Base-by-base conservation (phyloP, 2,888 invertebrate species). In the Rhogogaster chlorosoma region DNA sequence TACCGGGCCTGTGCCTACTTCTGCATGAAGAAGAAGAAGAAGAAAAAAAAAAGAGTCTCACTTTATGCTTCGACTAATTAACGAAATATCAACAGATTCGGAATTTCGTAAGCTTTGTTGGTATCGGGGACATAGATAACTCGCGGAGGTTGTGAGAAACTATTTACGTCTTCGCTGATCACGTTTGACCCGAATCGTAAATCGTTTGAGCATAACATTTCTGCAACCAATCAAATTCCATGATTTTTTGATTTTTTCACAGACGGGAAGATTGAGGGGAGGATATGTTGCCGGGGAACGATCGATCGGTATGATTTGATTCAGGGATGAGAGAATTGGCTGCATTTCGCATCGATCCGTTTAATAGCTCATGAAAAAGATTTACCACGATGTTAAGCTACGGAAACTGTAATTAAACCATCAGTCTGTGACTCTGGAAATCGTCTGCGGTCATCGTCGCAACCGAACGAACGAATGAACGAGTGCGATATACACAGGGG, bases 311-410 rank as follows among this genome's bases (percentile, higher is more conserved):
- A 71, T 9, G 36, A 45, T 42, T 42, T 45, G 15, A 26, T 22
- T 26, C 12, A 67, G 9, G 42, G 5, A 73, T 42, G 42, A 73
- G 38, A 73, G 36, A 36, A 18, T 77, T 6, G 7, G 45, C 7
- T 77, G 77, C 32, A 77, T 77, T 77, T 77, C n/a, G 49, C 77
- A 77, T 53, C 53, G 80, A 61, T 80, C 61, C 61, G 26, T 82
- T 90, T 90, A 89, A 89, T 88, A 87, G 87, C 87, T 87, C 89
- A 89, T 90, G 88, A 89, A 90, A 88, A 86, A 90, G 90, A 91
- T 90, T 91, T 89, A 91, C 89, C 89, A 89, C 86, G 86, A 78
- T 86, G 85, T 87, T 88, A 86, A 71, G 87, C 86, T 85, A 87
- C 86, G 86, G 84, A 80, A 83, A 32, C 83, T 82, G 86, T 87